Evolutionary conservation across 2,888 invertebrate genomes (phyloP).

Genomic region (Eubasilissa splendida): DNA sequence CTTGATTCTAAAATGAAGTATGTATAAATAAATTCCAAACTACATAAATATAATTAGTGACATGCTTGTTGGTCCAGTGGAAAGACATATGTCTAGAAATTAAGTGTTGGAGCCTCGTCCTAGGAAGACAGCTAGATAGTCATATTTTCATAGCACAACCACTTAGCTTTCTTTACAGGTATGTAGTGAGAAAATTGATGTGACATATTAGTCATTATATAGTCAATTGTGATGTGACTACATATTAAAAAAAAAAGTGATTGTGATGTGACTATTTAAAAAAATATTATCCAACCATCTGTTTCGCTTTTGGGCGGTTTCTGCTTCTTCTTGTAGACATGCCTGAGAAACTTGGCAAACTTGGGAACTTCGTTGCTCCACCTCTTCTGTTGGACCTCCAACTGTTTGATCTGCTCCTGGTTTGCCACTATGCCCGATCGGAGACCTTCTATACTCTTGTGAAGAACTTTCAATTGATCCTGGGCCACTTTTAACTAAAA

Average conservation of each 20-base stretch:
- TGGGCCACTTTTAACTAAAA: constrained; percentile 69
- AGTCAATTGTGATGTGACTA: neutral
- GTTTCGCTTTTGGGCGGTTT: constrained; percentile 74
- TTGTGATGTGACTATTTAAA: neutral
- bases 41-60: too few relatives aligned
- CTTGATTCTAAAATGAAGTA: neutral
- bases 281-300: neutral
- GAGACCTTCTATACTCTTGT: constrained; percentile 68
- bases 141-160: too few relatives aligned
- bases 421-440: constrained; percentile 54
- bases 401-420: constrained; percentile 73
- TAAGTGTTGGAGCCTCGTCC: too few relatives aligned
- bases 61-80: too few relatives aligned
- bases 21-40: neutral
- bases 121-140: too few relatives aligned
- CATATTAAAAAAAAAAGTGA: neutral
- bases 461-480: constrained; percentile 69
- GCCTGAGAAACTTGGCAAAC: constrained; percentile 83
- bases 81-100: too few relatives aligned
- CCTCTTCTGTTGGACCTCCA: constrained; percentile 75
- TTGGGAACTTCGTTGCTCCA: constrained; percentile 61
- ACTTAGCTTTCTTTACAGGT: too few relatives aligned
- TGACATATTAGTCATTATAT: too few relatives aligned
- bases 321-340: constrained; percentile 89
- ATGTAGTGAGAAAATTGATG: too few relatives aligned